A percentile compares a stretch with the other conserved stretches of the same genome.
These are phyloP conservation scores for Stictonetta naevosa DNA, from an alignment of 2,113 vertebrate species.

Conservation along the genomic window DNA sequence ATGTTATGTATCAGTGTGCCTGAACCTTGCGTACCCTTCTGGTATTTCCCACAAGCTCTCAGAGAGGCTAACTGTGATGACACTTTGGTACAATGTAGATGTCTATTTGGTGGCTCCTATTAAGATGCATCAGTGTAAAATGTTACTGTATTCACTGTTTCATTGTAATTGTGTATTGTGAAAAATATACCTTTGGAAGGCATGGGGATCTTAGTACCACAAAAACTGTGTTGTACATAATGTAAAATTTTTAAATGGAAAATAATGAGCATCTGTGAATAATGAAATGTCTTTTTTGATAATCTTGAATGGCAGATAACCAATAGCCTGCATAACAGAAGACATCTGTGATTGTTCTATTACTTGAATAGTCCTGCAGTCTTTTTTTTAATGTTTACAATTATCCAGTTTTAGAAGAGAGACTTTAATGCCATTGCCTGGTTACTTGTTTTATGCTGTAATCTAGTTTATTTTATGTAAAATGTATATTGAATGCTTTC, in stretches of 20 bases:
- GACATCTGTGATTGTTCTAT: conserved; percentile 92
- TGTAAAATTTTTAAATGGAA: conserved; percentile 91
- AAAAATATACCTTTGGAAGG: conserved; percentile 89
- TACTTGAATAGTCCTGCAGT: conserved; percentile 97
- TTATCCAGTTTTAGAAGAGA: conserved; percentile 88
- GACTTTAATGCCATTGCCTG: conserved; percentile 90
- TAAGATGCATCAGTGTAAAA: conserved; percentile 90
- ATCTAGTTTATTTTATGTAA: conserved; percentile 90
- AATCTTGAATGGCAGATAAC: conserved; percentile 88
- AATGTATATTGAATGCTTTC: conserved; percentile 92
- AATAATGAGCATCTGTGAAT: conserved; percentile 92
- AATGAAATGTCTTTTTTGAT: conserved; percentile 86
- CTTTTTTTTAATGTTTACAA: conserved; percentile 95
- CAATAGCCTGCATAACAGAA: conserved; percentile 87
- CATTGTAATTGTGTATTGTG: conserved; percentile 96
- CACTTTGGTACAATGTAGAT: conserved; percentile 87
- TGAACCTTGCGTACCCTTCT: conserved; percentile 91
- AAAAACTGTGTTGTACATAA: conserved; percentile 95
- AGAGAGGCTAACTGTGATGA: conserved; percentile 86
- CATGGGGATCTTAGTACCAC: conserved; percentile 91
- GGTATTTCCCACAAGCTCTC: conserved; percentile 81
- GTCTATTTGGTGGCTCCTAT: conserved; percentile 90
- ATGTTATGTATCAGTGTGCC: conserved; percentile 90
- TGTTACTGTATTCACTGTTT: conserved; percentile 95
- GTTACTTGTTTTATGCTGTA: conserved; percentile 91